These are phyloP conservation scores for Habropoda laboriosa DNA, from an alignment of 1,140 invertebrate genomes.

Conservation along the genomic window DNA sequence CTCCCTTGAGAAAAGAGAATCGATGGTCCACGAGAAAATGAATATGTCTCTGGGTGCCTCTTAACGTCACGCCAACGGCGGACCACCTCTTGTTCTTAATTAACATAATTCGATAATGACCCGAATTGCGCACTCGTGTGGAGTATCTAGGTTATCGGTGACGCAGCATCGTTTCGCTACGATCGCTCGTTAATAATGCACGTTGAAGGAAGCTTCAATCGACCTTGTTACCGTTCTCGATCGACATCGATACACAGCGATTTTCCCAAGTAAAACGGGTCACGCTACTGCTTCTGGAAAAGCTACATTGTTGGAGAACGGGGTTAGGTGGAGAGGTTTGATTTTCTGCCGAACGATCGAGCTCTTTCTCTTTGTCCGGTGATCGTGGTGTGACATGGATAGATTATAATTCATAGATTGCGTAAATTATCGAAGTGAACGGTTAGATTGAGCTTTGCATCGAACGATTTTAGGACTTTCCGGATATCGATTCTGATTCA, in stretches of 20 bases:
- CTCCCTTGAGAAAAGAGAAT: conserved; percentile 60
- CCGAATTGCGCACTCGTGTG: background rate
- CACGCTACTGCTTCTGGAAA: background rate
- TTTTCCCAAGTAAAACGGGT: background rate
- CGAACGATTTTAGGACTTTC: too few relatives aligned
- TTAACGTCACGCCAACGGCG: conserved; percentile 33
- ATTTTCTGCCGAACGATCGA: background rate
- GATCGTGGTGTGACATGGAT: background rate
- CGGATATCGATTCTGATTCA: too few relatives aligned
- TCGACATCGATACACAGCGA: background rate
- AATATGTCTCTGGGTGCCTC: conserved; percentile 63
- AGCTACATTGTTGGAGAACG: background rate
- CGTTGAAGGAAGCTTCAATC: conserved; percentile 26
- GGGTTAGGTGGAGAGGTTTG: too few relatives aligned
- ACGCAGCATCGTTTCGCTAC: conserved; percentile 5
- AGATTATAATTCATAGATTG: too few relatives aligned
- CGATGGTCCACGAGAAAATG: conserved; percentile 76
- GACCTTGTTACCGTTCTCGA: conserved; percentile 29
- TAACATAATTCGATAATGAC: conserved; percentile 56
- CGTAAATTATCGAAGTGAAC: too few relatives aligned
- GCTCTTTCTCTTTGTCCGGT: background rate
- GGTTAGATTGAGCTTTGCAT: too few relatives aligned
- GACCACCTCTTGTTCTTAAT: conserved; percentile 49
- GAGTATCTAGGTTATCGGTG: conserved; percentile 27
- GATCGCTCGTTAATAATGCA: conserved; percentile 34